A percentile compares a stretch with the other conserved stretches of the same genome.
Conservation (phyloP, 92 coral and sea anemone species). For the Palythoa heliodiscus region DNA sequence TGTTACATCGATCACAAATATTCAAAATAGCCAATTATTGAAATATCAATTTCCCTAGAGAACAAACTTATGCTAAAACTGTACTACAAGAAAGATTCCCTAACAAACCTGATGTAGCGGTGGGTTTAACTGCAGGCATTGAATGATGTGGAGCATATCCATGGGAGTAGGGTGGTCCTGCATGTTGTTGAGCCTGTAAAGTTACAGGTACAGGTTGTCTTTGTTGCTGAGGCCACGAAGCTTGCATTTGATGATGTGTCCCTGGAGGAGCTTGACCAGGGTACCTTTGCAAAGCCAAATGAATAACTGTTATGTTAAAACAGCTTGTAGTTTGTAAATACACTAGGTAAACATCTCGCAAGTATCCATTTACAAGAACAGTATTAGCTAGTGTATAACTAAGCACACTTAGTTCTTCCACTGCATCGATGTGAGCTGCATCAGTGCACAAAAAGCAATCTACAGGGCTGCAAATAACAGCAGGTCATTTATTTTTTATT, state of each 20-base stretch:
- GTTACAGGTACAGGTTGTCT: constrained; percentile 54
- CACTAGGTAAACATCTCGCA: no score
- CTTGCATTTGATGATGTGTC: constrained; percentile 15
- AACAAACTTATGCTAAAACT: neutral
- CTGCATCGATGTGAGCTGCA: no score
- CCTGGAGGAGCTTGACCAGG: constrained; percentile 28
- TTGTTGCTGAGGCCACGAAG: constrained; percentile 40
- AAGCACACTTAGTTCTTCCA: no score
- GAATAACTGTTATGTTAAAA: no score
- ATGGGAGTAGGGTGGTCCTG: constrained; percentile 40
- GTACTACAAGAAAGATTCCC: neutral
- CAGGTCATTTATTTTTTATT: no score
- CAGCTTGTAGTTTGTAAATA: no score
- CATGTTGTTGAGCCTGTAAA: constrained; percentile 58
- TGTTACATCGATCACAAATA: no score
- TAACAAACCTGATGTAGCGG: constrained; percentile 29
- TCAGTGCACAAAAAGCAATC: no score
- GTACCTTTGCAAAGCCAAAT: constrained; percentile 12
- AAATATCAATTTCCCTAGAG: neutral
- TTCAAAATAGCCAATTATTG: no score
- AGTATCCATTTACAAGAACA: no score
- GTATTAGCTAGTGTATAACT: no score
- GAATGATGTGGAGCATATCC: constrained; percentile 66
- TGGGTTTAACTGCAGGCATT: constrained; percentile 53
- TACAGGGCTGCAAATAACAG: no score